These are phyloP conservation scores for Brienomyrus brachyistius DNA, from an alignment of 2,113 vertebrate genomes.

Conservation along the genomic window DNA sequence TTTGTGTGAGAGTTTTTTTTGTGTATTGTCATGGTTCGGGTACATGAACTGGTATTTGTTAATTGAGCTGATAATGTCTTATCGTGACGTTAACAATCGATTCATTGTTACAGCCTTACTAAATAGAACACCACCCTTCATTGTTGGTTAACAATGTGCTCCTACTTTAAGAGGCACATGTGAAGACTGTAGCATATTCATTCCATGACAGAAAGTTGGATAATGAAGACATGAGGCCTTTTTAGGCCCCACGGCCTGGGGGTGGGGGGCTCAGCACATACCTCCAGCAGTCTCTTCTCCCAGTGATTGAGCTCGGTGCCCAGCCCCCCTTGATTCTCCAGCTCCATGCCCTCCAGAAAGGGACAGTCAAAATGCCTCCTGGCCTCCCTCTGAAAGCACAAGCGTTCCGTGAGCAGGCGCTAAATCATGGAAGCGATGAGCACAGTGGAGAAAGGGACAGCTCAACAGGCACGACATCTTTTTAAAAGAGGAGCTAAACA, in stretches of 20 bases:
- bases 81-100: neutral
- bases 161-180: neutral
- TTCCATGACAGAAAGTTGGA: neutral
- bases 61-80: neutral
- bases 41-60: neutral
- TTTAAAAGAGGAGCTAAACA: too few species aligned
- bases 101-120: neutral
- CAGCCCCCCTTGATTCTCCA: constrained; percentile 94
- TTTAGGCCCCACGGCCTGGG: too few species aligned
- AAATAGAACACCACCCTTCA: neutral
- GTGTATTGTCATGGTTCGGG: neutral
- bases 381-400: constrained; percentile 73
- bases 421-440: too few species aligned
- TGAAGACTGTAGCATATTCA: neutral
- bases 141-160: neutral
- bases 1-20: neutral
- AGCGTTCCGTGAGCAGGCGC: neutral
- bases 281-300: constrained; percentile 92
- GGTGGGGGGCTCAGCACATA: constrained; percentile 26
- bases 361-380: constrained; percentile 85
- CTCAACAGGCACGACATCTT: too few species aligned
- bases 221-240: neutral
- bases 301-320: constrained; percentile 96
- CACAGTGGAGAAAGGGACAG: too few species aligned
- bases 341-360: constrained; percentile 89